Percentiles rank a stretch among this genome's conserved stretches.
These are phyloP conservation scores for Marronus borbonicus DNA, from an alignment of 2,888 invertebrate genomes.

Conservation along the genomic window DNA sequence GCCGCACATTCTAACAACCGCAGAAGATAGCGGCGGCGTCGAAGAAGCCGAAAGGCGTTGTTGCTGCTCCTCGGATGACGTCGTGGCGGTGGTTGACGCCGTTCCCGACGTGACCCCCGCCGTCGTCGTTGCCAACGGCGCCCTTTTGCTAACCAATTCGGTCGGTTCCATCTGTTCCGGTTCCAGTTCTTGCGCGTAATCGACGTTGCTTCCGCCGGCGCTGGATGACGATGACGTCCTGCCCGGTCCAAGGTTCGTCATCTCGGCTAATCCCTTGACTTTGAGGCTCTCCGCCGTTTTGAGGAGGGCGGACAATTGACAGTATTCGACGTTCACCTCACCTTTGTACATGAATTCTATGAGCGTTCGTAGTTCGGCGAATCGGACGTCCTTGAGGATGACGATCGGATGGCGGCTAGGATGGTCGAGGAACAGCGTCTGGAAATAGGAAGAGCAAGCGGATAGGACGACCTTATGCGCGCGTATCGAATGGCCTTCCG, in stretches of 20 bases:
- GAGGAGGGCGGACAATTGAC: constrained; percentile 90
- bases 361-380: constrained; percentile 90
- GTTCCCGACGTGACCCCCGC: constrained; percentile 39
- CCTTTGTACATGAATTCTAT: constrained; percentile 98
- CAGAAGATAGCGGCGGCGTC: constrained; percentile 42
- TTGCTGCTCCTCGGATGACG: constrained; percentile 38
- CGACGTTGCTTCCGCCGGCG: constrained; percentile 48
- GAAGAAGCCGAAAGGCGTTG: constrained; percentile 53
- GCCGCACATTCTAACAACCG: constrained; percentile 57
- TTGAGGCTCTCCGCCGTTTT: constrained; percentile 95
- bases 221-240: constrained; percentile 35
- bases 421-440: constrained; percentile 93
- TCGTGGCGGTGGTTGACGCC: constrained; percentile 1
- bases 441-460: constrained; percentile 96
- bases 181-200: constrained; percentile 66
- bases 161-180: constrained; percentile 69
- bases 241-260: constrained; percentile 84
- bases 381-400: constrained; percentile 94
- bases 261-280: constrained; percentile 94
- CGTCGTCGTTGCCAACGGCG: constrained; percentile 32
- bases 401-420: constrained; percentile 94
- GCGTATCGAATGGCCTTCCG: constrained; percentile 94
- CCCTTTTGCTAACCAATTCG: constrained; percentile 65
- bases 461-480: constrained; percentile 96
- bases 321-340: constrained; percentile 95